Evolutionary conservation across 2,888 invertebrate genomes (phyloP).

Genomic region (Crioceris asparagi): DNA sequence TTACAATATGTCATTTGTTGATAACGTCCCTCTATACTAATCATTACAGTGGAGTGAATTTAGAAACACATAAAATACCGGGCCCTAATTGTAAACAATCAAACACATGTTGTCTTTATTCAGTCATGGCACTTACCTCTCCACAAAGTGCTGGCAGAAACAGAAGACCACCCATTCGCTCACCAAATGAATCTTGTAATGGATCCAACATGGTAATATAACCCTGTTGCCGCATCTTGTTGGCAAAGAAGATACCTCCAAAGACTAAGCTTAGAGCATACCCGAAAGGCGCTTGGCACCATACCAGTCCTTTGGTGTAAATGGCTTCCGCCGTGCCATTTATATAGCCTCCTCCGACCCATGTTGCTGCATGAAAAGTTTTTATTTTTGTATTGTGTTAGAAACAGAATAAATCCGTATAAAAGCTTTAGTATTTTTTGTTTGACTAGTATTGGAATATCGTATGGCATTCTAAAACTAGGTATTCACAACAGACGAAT

Average conservation of each 20-base stretch:
- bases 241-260: conserved; percentile 96
- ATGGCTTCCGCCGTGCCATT: conserved; percentile 98
- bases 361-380: conserved; percentile 80
- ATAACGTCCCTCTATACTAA: too few species aligned
- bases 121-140: conserved; percentile 55
- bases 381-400: too few species aligned
- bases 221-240: conserved; percentile 94
- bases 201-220: conserved; percentile 99
- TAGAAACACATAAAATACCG: too few species aligned
- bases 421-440: too few species aligned
- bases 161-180: conserved; percentile 92
- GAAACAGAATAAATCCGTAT: too few species aligned
- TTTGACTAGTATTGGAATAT: too few species aligned
- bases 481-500: too few species aligned
- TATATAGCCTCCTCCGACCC: conserved; percentile 99
- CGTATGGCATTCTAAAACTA: too few species aligned
- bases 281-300: conserved; percentile 99
- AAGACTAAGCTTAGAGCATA: conserved; percentile 92
- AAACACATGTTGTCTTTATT: too few species aligned
- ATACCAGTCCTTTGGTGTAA: conserved; percentile 83
- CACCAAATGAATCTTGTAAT: conserved; percentile 91
- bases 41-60: too few species aligned
- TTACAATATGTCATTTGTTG: too few species aligned
- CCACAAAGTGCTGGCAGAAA: conserved; percentile 95
- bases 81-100: too few species aligned